A percentile compares a stretch with the other conserved stretches of the same genome.
phyloP scores from a whole-genome alignment of 2,797 vertebrate genomes.

The Decapterus maruadsi region DNA sequence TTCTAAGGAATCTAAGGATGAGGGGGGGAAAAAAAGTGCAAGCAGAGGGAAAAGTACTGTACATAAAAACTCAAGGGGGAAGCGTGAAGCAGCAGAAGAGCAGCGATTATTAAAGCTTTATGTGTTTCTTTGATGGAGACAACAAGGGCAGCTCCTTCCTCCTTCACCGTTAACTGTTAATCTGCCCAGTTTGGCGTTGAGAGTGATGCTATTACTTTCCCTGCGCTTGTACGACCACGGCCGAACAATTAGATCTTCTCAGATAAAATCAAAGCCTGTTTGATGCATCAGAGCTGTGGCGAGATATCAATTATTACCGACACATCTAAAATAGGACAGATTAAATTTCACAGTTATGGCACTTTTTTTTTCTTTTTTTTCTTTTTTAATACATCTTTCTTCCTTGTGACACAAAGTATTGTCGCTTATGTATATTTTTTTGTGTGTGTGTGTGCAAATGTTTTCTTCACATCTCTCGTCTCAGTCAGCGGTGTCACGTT shows the following conservation, averaged over 20 bases:
- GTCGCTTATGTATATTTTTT: slow-evolving; percentile 26
- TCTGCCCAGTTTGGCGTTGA: slow-evolving; percentile 43
- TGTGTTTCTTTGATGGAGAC: slow-evolving; percentile 44
- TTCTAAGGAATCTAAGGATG: slow-evolving; percentile 42
- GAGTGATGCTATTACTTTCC: slow-evolving; percentile 66
- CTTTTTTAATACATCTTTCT: not conserved
- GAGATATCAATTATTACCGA: slow-evolving; percentile 70
- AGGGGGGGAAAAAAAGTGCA: slow-evolving; percentile 27
- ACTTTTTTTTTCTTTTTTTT: slow-evolving; percentile 13
- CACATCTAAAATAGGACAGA: slow-evolving; percentile 69
- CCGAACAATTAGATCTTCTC: slow-evolving; percentile 66
- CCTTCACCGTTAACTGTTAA: slow-evolving; percentile 49
- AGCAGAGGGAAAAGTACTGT: slow-evolving; percentile 11
- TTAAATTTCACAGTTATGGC: slow-evolving; percentile 66
- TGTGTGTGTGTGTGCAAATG: slow-evolving; percentile 12
- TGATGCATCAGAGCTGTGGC: slow-evolving; percentile 54
- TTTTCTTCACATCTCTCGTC: slow-evolving; percentile 48
- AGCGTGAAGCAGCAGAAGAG: slow-evolving; percentile 11
- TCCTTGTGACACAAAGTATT: slow-evolving; percentile 31
- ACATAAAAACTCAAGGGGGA: not conserved
- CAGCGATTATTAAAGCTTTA: slow-evolving; percentile 13
- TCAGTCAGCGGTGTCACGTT: slow-evolving; percentile 45
- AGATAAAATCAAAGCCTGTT: slow-evolving; percentile 69
- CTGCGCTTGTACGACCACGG: slow-evolving; percentile 59
- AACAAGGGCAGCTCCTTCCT: slow-evolving; percentile 19